Conservation (phyloP, 1,140 invertebrate species). For the Augochlora pura region DNA sequence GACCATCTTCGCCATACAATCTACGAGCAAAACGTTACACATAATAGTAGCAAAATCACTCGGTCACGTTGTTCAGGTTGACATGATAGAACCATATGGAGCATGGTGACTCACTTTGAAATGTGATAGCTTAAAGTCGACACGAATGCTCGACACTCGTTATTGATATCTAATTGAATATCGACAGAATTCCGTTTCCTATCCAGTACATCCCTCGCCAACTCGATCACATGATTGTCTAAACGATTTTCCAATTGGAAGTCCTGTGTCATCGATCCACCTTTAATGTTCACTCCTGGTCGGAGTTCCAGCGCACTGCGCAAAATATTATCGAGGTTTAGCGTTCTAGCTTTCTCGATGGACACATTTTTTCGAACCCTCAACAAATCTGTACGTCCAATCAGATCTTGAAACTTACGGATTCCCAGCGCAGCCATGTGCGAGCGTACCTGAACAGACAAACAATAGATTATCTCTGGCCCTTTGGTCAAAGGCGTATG, state of each 20-base stretch:
- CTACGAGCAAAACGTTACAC: constrained; percentile 78
- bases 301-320: constrained; percentile 94
- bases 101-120: constrained; percentile 86
- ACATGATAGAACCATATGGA: neutral
- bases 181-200: constrained; percentile 85
- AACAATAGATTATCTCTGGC: neutral
- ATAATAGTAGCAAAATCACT: neutral
- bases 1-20: constrained; percentile 92
- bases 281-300: constrained; percentile 94
- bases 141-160: constrained; percentile 95
- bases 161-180: constrained; percentile 92
- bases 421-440: constrained; percentile 96
- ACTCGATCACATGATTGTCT: constrained; percentile 92
- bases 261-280: constrained; percentile 92
- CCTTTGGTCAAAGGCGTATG: too few relatives aligned
- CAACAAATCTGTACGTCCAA: constrained; percentile 96
- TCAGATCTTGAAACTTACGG: constrained; percentile 93
- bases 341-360: constrained; percentile 89
- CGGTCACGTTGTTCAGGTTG: neutral
- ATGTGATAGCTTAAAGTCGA: constrained; percentile 97
- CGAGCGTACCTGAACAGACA: constrained; percentile 84
- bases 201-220: constrained; percentile 87
- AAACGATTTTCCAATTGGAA: constrained; percentile 94
- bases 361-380: constrained; percentile 80
- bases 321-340: constrained; percentile 93